Evolutionary conservation across 2,113 vertebrate species (phyloP).

Genomic region (Myrmecobius fasciatus): DNA sequence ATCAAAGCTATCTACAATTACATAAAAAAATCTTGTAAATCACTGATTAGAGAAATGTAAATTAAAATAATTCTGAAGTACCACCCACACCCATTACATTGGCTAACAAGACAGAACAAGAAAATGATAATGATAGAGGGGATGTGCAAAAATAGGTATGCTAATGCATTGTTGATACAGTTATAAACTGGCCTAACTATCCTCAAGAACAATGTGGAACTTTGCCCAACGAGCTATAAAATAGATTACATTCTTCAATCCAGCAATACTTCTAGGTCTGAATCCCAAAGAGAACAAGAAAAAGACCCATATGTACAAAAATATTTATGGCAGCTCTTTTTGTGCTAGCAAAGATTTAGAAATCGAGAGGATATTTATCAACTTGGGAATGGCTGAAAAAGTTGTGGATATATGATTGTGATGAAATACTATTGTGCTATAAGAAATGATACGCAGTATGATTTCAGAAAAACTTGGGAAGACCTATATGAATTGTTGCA

Average conservation of each 20-base stretch:
- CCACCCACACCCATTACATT: not conserved
- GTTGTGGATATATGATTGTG: not conserved
- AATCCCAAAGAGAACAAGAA: not conserved
- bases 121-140: not conserved
- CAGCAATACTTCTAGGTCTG: not conserved
- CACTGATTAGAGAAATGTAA: not conserved
- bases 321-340: not conserved
- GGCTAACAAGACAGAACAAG: not conserved
- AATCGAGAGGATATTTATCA: not conserved
- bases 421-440: not conserved
- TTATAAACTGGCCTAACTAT: not conserved
- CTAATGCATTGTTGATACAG: not conserved
- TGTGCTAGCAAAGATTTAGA: not conserved
- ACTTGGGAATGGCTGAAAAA: not conserved
- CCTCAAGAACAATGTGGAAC: not conserved
- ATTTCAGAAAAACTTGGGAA: not conserved
- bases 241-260: not conserved
- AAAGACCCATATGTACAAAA: too few species aligned
- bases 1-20: not conserved
- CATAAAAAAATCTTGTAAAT: not conserved
- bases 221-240: not conserved
- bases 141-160: not conserved
- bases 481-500: not conserved
- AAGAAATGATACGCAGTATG: not conserved
- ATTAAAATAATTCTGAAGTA: not conserved